Conservation (phyloP, 2,888 invertebrate genomes). For the Brachynemurus nebulosus region DNA sequence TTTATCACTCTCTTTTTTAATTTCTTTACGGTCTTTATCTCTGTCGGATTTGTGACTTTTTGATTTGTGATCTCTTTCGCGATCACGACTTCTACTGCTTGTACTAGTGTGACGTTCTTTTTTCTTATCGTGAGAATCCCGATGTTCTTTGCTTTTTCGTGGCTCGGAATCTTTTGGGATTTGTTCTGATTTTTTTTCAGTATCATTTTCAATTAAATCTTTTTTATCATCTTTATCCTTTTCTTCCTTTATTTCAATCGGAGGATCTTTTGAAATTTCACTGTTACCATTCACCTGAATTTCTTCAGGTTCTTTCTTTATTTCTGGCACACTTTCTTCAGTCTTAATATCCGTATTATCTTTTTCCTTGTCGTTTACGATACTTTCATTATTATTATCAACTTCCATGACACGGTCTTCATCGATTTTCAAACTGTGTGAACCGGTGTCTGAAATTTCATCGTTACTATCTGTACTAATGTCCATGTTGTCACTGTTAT, state of each 20-base stretch:
- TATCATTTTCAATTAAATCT: slow-evolving; percentile 21
- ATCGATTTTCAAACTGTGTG: too few species aligned
- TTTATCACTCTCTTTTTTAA: slow-evolving; percentile 11
- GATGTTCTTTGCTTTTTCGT: slow-evolving; percentile 8
- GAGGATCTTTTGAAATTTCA: slow-evolving; percentile 10
- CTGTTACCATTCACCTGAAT: slow-evolving; percentile 3
- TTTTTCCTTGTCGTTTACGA: neutral
- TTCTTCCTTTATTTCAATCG: slow-evolving; percentile 25
- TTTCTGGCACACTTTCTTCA: neutral
- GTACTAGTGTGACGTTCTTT: slow-evolving; percentile 12
- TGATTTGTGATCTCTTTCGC: slow-evolving; percentile 17
- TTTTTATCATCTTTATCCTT: slow-evolving; percentile 56
- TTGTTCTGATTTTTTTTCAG: slow-evolving; percentile 8
- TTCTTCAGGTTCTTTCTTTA: neutral
- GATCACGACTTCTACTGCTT: slow-evolving; percentile 7
- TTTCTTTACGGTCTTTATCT: slow-evolving; percentile 30
- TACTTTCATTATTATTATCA: neutral
- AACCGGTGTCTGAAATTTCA: neutral
- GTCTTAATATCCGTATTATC: neutral
- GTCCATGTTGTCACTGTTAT: neutral
- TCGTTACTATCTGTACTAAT: neutral
- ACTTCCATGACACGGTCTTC: too few species aligned
- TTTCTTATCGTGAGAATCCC: slow-evolving; percentile 4
- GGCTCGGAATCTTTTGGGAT: slow-evolving; percentile 6
- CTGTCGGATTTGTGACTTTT: slow-evolving; percentile 26